A percentile compares a stretch with the other conserved stretches of the same genome.
Evolutionary conservation across 1,140 invertebrate genomes (phyloP).

Genomic region (Rhopalosiphum maidis): DNA sequence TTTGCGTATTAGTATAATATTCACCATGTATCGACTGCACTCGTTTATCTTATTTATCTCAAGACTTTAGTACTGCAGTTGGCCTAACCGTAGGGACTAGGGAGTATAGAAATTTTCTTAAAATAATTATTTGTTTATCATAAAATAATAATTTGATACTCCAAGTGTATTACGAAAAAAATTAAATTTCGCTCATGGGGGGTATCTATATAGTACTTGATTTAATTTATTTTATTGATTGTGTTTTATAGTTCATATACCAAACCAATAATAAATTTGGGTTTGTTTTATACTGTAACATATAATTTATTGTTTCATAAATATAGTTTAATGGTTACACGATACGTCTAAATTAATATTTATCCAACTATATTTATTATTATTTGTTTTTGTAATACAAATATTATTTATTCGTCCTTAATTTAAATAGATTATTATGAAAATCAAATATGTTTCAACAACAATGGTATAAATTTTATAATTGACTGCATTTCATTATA

Average conservation of each 20-base stretch:
- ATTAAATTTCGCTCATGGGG: background rate
- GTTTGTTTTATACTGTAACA: background rate
- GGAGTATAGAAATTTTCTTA: background rate
- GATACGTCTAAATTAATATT: too few species aligned
- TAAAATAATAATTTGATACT: background rate
- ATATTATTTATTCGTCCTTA: too few species aligned
- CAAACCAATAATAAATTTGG: background rate
- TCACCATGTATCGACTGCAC: background rate
- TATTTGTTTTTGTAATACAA: too few species aligned
- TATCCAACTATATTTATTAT: too few species aligned
- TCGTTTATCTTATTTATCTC: background rate
- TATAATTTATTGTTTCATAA: background rate
- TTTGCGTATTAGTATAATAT: background rate
- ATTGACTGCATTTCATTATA: background rate
- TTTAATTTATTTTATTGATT: background rate
- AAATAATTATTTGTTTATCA: background rate
- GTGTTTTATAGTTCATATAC: background rate
- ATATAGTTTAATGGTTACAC: background rate
- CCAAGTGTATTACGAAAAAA: background rate
- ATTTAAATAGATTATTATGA: too few species aligned
- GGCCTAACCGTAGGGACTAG: background rate
- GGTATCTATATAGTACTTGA: background rate
- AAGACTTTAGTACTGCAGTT: background rate
- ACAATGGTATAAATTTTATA: too few species aligned
- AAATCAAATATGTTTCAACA: too few species aligned